phyloP scores from a whole-genome alignment of 2,888 invertebrate species.

The Ditula angustiorana region DNA sequence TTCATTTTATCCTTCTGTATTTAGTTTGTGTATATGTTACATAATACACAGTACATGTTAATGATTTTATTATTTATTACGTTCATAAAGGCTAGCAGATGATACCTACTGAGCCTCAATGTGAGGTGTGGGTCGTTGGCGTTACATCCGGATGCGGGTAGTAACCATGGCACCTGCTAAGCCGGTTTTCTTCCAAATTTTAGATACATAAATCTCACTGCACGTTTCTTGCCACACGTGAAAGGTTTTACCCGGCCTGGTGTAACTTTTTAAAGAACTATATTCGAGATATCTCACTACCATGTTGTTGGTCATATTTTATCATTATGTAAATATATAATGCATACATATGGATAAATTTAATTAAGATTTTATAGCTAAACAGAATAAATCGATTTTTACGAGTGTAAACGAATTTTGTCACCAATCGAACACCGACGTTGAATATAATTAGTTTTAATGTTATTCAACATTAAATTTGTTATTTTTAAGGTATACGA shows the following conservation, averaged over 20 bases:
- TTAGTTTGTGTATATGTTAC: no score
- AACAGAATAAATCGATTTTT: constrained; percentile 16
- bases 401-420: constrained; percentile 19
- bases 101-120: constrained; percentile 3
- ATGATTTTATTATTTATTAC: not conserved
- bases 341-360: constrained; percentile 14
- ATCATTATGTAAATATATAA: constrained; percentile 31
- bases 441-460: constrained; percentile 9
- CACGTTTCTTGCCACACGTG: constrained; percentile 24
- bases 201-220: constrained; percentile 11
- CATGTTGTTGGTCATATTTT: constrained; percentile 17
- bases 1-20: no score
- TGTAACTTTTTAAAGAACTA: constrained; percentile 3
- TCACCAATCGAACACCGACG: constrained; percentile 9
- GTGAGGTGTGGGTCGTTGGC: constrained; percentile 14
- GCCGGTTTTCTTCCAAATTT: constrained; percentile 36
- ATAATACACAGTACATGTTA: no score
- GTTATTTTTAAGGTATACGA: not conserved
- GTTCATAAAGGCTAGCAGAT: constrained; percentile 20
- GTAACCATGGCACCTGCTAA: constrained; percentile 41
- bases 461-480: not conserved
- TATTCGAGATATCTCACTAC: constrained; percentile 4
- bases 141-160: constrained; percentile 17
- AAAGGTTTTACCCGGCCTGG: constrained; percentile 5
- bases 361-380: constrained; percentile 22